Conservation (phyloP, 2,113 vertebrate species). For the Apteryx owenii region DNA sequence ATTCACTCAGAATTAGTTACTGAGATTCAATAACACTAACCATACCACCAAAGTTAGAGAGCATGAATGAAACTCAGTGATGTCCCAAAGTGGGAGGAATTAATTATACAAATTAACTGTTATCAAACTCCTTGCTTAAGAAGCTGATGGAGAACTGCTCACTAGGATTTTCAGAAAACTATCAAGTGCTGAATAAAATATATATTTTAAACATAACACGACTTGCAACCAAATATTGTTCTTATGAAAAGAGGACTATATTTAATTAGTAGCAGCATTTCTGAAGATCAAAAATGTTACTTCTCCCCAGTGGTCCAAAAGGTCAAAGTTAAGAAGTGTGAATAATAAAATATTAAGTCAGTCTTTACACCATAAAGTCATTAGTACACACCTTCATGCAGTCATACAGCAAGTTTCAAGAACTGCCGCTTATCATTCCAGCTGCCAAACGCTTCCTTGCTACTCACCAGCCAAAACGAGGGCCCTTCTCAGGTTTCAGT, state of each 20-base stretch:
- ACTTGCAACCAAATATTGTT: not conserved
- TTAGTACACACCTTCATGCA: not conserved
- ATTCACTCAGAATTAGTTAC: rapidly evolving
- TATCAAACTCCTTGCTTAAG: not conserved
- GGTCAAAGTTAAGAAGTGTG: not conserved
- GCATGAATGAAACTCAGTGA: not conserved
- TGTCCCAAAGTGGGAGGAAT: not conserved
- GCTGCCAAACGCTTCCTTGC: not conserved
- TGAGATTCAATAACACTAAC: not conserved
- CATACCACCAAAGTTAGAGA: not conserved
- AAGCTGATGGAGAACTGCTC: not conserved
- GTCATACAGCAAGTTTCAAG: not conserved
- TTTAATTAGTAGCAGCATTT: not conserved
- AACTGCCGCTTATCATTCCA: not conserved
- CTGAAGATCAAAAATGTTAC: not conserved
- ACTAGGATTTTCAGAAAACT: not conserved
- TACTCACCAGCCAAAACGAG: not conserved
- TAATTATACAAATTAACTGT: not conserved
- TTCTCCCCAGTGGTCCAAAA: not conserved
- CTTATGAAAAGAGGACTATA: not conserved
- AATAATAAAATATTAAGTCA: not conserved
- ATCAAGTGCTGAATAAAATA: not conserved
- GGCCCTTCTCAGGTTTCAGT: not conserved
- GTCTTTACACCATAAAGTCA: not conserved
- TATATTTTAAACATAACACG: not conserved